Base-by-base conservation (phyloP, 1,140 invertebrate genomes). In the Gryllus bimaculatus region DNA sequence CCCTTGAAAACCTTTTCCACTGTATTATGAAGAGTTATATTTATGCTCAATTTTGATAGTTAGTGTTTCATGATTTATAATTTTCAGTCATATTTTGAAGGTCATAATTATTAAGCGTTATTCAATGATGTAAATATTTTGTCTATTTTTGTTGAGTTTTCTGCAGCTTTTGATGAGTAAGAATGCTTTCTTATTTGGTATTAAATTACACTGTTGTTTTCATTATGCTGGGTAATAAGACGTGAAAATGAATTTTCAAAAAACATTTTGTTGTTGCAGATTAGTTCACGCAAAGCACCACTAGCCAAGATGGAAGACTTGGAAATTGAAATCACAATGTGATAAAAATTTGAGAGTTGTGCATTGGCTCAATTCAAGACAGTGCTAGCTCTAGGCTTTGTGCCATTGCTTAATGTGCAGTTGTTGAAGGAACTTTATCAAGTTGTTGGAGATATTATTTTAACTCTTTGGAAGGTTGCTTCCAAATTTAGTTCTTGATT, bases 271-370 rank as follows among this genome's bases (percentile, higher is more conserved):
- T 73, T 75, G 75, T 79, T 79, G 48, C 75, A 79, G 79, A 79
- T 79, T 79, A 79, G 39, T 73, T 20, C 76, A n/a, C 79, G 79
- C 26, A 76, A 77, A 54, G 79, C 79, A 48, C 79, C 79, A 13
- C 75, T 79, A 77, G 79, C 79, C 74, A 79, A 77, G 47, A 79
- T 79, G 79, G 79, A 79, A 48, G 79, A 79, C 48, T 54, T 79
- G 75, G 79, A 79, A 49, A 66, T 49, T 18, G 78, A 79, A 39
- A 47, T 21, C 21, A 47, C 74, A 48, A 20, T 66, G 26, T 8
- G 47, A 66, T 66, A 7, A 13, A 66, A 66, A 66, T 66, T 66
- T 66, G 54, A 66, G 18, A 66, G 18, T 66, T 13, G 18, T 66
- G 10, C 54, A 66, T 18, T 66, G 10, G 54, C 18, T 66, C 54